A percentile compares a stretch with the other conserved stretches of the same genome.
Conservation (phyloP, 2,888 invertebrate species). For the Aethes cnicana region DNA sequence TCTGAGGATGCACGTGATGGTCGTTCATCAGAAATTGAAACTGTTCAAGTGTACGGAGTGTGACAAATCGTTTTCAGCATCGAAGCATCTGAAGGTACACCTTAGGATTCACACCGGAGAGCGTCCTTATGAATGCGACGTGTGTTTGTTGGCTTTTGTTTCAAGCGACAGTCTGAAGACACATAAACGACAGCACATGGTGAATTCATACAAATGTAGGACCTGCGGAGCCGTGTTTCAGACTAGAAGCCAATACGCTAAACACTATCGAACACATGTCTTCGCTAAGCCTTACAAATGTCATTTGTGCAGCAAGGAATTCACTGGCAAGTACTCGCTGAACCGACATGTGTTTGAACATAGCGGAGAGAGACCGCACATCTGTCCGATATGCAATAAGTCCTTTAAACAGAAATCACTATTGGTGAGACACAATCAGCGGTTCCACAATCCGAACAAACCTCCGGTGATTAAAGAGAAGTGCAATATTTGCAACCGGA, state of each 20-base stretch:
- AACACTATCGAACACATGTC: slow-evolving; percentile 10
- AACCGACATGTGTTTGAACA: slow-evolving; percentile 20
- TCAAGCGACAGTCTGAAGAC: background rate
- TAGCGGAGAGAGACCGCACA: slow-evolving; percentile 1
- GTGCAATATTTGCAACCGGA: slow-evolving; percentile 17
- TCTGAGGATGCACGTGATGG: slow-evolving; percentile 6
- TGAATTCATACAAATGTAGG: slow-evolving; percentile 20
- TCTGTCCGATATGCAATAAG: slow-evolving; percentile 4
- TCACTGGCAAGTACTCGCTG: slow-evolving; percentile 7
- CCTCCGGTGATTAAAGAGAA: slow-evolving; percentile 6
- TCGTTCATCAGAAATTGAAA: slow-evolving; percentile 13
- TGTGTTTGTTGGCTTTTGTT: background rate
- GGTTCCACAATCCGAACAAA: slow-evolving; percentile 13
- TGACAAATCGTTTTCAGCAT: slow-evolving; percentile 10
- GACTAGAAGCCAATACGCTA: slow-evolving; percentile 6
- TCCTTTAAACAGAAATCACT: slow-evolving; percentile 5
- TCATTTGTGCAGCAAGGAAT: slow-evolving; percentile 14
- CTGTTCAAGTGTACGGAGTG: background rate
- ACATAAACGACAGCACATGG: too few relatives aligned
- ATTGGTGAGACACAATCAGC: slow-evolving; percentile 1
- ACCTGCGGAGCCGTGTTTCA: slow-evolving; percentile 1
- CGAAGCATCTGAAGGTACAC: slow-evolving; percentile 14
- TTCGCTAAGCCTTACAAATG: slow-evolving; percentile 12
- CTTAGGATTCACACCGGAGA: slow-evolving; percentile 14
- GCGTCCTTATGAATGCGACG: slow-evolving; percentile 2